Base-by-base conservation (phyloP, 2,888 invertebrate species). In the Eudasyphora cyanicolor region DNA sequence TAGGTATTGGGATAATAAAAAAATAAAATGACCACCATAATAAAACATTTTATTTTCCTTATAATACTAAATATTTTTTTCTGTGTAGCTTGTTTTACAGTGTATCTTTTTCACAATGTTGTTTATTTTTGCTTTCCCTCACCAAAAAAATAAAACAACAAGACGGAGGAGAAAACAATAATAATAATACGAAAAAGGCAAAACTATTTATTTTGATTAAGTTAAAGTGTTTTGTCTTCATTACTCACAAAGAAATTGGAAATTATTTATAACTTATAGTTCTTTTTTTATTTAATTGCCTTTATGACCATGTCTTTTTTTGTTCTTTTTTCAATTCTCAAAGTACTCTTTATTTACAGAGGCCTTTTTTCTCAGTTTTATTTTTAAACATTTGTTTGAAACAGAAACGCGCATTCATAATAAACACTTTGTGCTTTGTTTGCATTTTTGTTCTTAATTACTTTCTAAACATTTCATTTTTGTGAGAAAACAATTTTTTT, bases 381-480 rank as follows among this genome's bases (percentile, higher is more conserved):
- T 42, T 32, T 64, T 49, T 64, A 32, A 64, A 49, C n/a, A n/a
- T n/a, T 38, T 62, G 27, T 76, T 76, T 42, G 57, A 51, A 51
- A 17, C 24, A 67, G 24, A n/a, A n/a, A n/a, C n/a, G n/a, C n/a
- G n/a, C n/a, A n/a, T n/a, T 67, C 67, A 67, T 70, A 77, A 62
- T 60, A 77, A 77, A 60, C 70, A 57, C 21, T 70, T 45, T 21
- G 38, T 54, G 12, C 62, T 64, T 60, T 57, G 75, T n/a, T 12
- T 71, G 24, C 32, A 17, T 29, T 17, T n/a, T n/a, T n/a, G n/a
- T 8, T 19, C 19, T 71, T 71, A 45, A 69, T 69, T 69, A 49
- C 27, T 49, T 49, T 69, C 69, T 69, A 69, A 49, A 69, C 49
- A 69, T 64, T 29, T 17, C 5, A n/a, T n/a, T n/a, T n/a, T n/a